Conservation (phyloP, 2,113 vertebrate genomes). For the Mormyrus lacerda region DNA sequence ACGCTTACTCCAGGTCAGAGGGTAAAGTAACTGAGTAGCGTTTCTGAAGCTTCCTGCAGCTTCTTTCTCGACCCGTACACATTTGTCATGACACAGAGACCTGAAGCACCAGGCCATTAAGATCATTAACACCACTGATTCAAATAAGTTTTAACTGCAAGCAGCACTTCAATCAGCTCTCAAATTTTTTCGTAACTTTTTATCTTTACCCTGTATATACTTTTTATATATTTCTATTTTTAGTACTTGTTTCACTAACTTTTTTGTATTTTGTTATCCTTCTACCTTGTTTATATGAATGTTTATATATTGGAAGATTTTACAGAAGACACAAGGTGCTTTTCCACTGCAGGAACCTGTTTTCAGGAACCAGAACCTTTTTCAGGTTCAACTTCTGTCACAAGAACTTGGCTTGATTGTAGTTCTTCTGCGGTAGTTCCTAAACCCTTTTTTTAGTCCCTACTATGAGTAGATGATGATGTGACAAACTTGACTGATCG, state of each 20-base stretch:
- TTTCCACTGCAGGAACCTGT: too few relatives aligned
- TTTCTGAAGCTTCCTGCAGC: conserved; percentile 21
- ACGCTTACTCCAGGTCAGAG: conserved; percentile 26
- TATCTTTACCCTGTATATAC: background rate
- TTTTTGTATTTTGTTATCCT: background rate
- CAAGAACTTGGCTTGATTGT: too few relatives aligned
- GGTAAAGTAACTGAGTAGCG: conserved; percentile 31
- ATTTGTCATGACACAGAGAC: conserved; percentile 23
- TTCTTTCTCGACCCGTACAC: conserved; percentile 12
- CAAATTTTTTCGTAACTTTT: background rate
- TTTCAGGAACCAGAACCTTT: too few relatives aligned
- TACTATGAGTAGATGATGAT: too few relatives aligned
- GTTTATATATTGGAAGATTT: background rate
- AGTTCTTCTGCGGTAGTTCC: too few relatives aligned
- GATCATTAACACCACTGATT: background rate
- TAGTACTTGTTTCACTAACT: background rate
- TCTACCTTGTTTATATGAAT: background rate
- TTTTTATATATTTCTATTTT: background rate
- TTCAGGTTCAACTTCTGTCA: too few relatives aligned
- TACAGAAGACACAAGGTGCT: background rate
- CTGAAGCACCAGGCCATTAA: background rate
- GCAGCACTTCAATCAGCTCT: background rate
- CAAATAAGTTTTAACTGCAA: background rate
- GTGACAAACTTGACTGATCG: too few relatives aligned
- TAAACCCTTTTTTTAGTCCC: too few relatives aligned